Base-by-base conservation (phyloP, 2,113 vertebrate species). In the Melospiza melodia region DNA sequence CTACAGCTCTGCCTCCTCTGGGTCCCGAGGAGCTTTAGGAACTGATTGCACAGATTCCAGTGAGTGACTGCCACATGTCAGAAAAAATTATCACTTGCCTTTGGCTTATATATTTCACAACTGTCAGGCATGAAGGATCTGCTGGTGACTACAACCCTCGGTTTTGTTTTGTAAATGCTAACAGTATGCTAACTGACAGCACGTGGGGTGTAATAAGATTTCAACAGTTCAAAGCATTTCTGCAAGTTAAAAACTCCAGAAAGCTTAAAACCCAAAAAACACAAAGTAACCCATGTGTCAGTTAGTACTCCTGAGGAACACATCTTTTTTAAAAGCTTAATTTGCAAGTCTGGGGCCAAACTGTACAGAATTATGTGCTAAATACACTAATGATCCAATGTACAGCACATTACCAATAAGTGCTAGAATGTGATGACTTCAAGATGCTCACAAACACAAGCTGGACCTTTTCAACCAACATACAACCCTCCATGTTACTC, bases 41-140 rank as follows among this genome's bases (percentile, higher is more conserved):
- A 81, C 72, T 41, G 69, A 67, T 35, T 81, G 54, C 15, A 55
- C n/a, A 2, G 22, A 71, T 75, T 33, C 35, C 43, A 68, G 80
- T 30, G 43, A 87, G 58, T 33, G 73, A 81, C 77, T 91, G 84
- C 58, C 91, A 89, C 94, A 91, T 51, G 89, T 67, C 95, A 94
- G 69, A 91, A 65, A 21, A 91, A 89, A 89, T 79, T 48, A 84
- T 49, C 80, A 84, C 81, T 79, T 94, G 89, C 69, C 58, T 89
- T 79, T 87, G 65, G 71, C 77, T 93, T 33, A 65, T 19, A 8
- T 22, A 73, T 92, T 93, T 93, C 87, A 28, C 52, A 89, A 67
- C 35, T 71, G 73, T 62, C 89, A 84, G 0, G 3, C 57, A 11
- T 4, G 15, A 46, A 44, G 12, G 59, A 76, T 39, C 44, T 21